A percentile compares a stretch with the other conserved stretches of the same genome.
phyloP scores from a whole-genome alignment of 2,888 invertebrate species.

The Drosophila austrosaltans region DNA sequence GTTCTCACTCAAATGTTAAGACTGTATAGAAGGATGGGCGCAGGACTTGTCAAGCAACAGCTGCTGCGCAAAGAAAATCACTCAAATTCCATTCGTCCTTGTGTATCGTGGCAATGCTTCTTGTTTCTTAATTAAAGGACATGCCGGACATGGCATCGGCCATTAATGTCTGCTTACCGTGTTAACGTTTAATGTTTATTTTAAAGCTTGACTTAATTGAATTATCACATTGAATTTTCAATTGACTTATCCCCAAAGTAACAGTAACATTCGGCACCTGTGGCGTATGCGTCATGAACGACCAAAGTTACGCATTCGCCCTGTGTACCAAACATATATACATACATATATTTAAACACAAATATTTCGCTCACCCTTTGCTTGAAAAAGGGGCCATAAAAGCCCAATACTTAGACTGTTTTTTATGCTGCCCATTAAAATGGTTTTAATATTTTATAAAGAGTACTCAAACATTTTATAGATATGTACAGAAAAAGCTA shows the following conservation, averaged over 20 bases:
- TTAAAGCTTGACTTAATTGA: conserved; percentile 7
- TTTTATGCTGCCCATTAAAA: not conserved
- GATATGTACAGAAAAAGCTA: not conserved
- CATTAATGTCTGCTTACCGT: conserved; percentile 10
- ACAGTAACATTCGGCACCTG: not conserved
- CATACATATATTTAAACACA: not conserved
- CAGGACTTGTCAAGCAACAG: conserved; percentile 59
- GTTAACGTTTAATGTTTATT: conserved; percentile 1
- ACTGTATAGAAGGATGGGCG: conserved; percentile 7
- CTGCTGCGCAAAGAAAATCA: conserved; percentile 59
- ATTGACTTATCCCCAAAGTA: not conserved
- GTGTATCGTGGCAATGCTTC: conserved; percentile 14
- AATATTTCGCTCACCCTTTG: not conserved
- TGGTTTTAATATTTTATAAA: not conserved
- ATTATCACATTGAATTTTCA: not conserved
- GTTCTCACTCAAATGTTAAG: conserved; percentile 35
- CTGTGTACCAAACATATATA: not conserved
- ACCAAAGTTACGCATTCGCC: conserved; percentile 12
- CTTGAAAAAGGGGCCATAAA: not conserved
- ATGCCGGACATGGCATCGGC: conserved; percentile 4
- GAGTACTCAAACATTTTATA: not conserved
- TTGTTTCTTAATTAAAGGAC: conserved; percentile 47
- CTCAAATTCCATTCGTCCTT: conserved; percentile 24
- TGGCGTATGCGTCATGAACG: conserved; percentile 44
- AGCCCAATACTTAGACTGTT: not conserved